Evolutionary conservation across 2,113 vertebrate species (phyloP).

Genomic region (Onychorhynchus coronatus): DNA sequence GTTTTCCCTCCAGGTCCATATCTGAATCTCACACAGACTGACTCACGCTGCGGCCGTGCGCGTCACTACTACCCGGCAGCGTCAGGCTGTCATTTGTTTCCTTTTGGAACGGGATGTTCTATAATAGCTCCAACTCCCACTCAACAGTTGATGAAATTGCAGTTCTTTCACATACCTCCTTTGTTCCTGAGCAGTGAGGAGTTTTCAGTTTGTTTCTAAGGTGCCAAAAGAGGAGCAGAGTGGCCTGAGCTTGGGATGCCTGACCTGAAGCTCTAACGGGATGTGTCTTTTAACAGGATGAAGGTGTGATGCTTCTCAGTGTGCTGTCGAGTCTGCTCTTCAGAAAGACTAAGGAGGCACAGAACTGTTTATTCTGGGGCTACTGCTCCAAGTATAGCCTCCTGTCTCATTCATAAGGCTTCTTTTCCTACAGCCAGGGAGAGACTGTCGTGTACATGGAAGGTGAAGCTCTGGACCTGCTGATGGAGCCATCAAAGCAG

Average conservation of each 20-base stretch:
- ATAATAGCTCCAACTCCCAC: constrained; percentile 51
- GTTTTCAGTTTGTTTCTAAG: background rate
- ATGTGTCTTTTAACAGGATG: background rate
- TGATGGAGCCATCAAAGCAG: background rate
- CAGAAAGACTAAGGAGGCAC: background rate
- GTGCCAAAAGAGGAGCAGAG: background rate
- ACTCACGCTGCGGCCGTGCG: constrained; percentile 15
- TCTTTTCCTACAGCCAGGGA: background rate
- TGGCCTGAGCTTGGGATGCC: background rate
- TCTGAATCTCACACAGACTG: constrained; percentile 38
- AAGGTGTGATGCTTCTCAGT: background rate
- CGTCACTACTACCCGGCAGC: constrained; percentile 28
- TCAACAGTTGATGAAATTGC: background rate
- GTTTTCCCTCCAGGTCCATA: constrained; percentile 49
- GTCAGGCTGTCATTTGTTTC: constrained; percentile 41
- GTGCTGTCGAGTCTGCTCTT: background rate
- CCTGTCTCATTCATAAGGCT: background rate
- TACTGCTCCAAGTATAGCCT: background rate
- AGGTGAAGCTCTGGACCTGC: background rate
- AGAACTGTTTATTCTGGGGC: background rate
- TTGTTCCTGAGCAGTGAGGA: constrained; percentile 10
- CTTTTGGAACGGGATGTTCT: constrained; percentile 60
- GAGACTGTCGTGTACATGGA: background rate
- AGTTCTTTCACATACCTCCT: background rate
- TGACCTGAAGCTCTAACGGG: background rate